Evolutionary conservation across 1,140 invertebrate genomes (phyloP).

Genomic region (Marisa cornuarietis): DNA sequence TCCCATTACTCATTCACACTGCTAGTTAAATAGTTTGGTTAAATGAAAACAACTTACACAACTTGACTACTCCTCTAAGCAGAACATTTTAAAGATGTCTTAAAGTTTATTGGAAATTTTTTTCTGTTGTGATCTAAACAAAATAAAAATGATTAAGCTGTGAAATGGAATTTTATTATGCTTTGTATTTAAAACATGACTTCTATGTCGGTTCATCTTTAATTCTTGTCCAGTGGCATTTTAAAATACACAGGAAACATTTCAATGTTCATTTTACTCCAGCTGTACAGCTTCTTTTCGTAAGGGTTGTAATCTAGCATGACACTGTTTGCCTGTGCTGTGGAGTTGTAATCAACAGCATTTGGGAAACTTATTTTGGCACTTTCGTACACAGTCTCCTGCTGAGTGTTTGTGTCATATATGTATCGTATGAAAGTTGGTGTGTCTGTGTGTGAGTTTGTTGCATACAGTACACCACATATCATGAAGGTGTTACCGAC

Average conservation of each 20-base stretch:
- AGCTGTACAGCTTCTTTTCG: constrained; percentile 47
- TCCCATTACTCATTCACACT: too few species aligned
- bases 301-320: constrained; percentile 55
- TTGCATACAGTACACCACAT: constrained; percentile 57
- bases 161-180: too few species aligned
- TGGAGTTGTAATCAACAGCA: constrained; percentile 27
- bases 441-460: constrained; percentile 46
- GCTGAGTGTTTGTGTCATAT: constrained; percentile 51
- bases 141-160: too few species aligned
- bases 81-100: too few species aligned
- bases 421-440: constrained; percentile 54
- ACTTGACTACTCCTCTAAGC: too few species aligned
- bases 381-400: constrained; percentile 36
- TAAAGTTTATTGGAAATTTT: too few species aligned
- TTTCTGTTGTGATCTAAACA: too few species aligned
- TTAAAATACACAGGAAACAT: constrained; percentile 39
- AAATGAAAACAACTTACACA: too few species aligned
- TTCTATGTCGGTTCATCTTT: too few species aligned
- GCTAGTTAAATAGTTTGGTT: too few species aligned
- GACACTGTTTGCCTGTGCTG: constrained; percentile 32
- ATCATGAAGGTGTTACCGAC: constrained; percentile 59
- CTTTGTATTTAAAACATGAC: too few species aligned
- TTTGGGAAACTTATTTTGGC: constrained; percentile 45
- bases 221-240: neutral
- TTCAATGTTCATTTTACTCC: constrained; percentile 54